Base-by-base conservation (phyloP, 2,113 vertebrate genomes). In the Porphyrio hochstetteri region DNA sequence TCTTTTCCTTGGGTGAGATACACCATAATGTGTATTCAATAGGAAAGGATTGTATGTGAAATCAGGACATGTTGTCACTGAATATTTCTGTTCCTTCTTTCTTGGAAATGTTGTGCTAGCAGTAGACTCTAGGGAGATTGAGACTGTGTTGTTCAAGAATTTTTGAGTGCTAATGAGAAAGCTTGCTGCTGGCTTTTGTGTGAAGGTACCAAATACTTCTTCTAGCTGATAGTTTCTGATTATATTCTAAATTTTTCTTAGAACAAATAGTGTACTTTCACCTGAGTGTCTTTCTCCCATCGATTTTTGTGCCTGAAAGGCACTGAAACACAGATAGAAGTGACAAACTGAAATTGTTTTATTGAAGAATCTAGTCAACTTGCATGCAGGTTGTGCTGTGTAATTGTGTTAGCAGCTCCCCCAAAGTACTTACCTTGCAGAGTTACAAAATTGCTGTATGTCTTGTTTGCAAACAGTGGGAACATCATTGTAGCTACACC, bases 401-500 rank as follows among this genome's bases (percentile, higher is more conserved):
- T 16, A 1, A 4, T 38, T 4, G 1, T 1, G 8, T 10, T 9
- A 4, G 36, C 24, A 59, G 27, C 6, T 70, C 7, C 52, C 27
- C 27, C 9, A 3, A 0, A 33, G 24, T 21, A 31, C 13, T 82
- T 12, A 0, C 28, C 25, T 7, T 29, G 53, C 1, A 3, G 16
- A 3, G 18, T 44, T 6, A 24, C 25, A 25, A 28, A 16, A 21
- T 12, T 55, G 20, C 25, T 27, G 7, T 4, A 3, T 59, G 23
- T 69, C 31, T 50, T 74, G 23, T 24, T 83, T 25, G 4, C 64
- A 29, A 44, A 57, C 95, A 99, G 99, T 0, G 99, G 99, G 10
- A 98, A 99, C 97, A 99, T 99, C 35, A 75, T 99, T 8, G 98
- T 99, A 19, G 99, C 99, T 5, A 99, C 99, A 0, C 99, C 99